Percentiles rank a stretch among this genome's conserved stretches.
Evolutionary conservation across 2,797 vertebrate species (phyloP).

Genomic region (Onychomys leucogaster): DNA sequence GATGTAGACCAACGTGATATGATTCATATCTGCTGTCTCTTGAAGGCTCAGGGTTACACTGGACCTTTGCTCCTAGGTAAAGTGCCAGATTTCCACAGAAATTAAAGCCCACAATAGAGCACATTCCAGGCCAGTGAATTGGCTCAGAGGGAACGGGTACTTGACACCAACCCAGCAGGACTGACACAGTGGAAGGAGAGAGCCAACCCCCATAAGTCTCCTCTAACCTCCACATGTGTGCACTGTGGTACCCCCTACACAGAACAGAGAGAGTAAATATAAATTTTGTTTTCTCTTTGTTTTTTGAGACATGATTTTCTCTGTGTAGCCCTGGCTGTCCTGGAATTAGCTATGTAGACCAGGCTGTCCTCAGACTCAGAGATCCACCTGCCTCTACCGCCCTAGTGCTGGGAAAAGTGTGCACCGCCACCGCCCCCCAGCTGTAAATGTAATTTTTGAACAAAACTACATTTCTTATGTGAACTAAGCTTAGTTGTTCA

Average conservation of each 20-base stretch:
- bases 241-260: not conserved
- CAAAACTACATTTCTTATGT: conserved; percentile 29
- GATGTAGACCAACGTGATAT: not conserved
- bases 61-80: conserved; percentile 62
- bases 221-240: not conserved
- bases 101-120: not conserved
- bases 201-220: not conserved
- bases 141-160: not conserved
- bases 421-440: not conserved
- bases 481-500: not conserved
- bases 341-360: not conserved
- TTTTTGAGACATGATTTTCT: not conserved
- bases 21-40: conserved; percentile 1
- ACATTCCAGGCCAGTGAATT: not conserved
- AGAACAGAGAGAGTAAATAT: not conserved
- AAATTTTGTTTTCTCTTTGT: not conserved
- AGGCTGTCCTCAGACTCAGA: not conserved
- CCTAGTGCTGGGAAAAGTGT: not conserved
- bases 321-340: not conserved
- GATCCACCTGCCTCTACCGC: not conserved
- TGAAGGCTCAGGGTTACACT: not conserved
- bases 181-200: not conserved
- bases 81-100: conserved; percentile 54
- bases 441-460: not conserved
- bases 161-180: not conserved